phyloP scores from a whole-genome alignment of 2,888 invertebrate species.

The Nomada goodeniana region DNA sequence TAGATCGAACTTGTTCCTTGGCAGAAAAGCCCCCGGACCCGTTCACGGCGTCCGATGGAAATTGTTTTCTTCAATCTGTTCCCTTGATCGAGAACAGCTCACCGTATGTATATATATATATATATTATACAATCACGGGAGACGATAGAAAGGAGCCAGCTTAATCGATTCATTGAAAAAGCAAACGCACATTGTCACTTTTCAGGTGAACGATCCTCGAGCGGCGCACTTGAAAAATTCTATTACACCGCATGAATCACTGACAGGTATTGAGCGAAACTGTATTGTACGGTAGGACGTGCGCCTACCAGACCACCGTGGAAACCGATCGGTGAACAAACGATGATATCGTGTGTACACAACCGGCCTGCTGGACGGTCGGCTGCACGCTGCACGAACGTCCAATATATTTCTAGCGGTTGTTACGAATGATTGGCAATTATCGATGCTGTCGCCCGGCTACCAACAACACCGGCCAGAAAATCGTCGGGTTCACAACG shows the following conservation, averaged over 20 bases:
- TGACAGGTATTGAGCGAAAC: slow-evolving; percentile 68
- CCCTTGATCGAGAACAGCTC: slow-evolving; percentile 8
- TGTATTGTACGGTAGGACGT: slow-evolving; percentile 59
- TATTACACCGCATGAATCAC: slow-evolving; percentile 66
- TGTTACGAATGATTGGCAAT: slow-evolving; percentile 73
- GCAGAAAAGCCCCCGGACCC: slow-evolving; percentile 16
- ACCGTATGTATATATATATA: background rate
- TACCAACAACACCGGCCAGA: slow-evolving; percentile 57
- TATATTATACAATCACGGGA: slow-evolving; percentile 20
- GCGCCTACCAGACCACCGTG: slow-evolving; percentile 52
- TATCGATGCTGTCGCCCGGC: slow-evolving; percentile 68
- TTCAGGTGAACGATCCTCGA: slow-evolving; percentile 54
- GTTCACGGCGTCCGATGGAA: slow-evolving; percentile 32
- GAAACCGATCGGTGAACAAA: slow-evolving; percentile 66
- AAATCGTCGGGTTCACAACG: slow-evolving; percentile 58
- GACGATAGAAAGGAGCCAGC: slow-evolving; percentile 34
- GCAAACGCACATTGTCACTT: slow-evolving; percentile 56
- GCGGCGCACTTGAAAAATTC: slow-evolving; percentile 58
- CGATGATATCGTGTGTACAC: slow-evolving; percentile 64
- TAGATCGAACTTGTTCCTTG: slow-evolving; percentile 28
- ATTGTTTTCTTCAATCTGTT: slow-evolving; percentile 31
- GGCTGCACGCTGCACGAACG: slow-evolving; percentile 51
- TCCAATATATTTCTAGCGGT: slow-evolving; percentile 63
- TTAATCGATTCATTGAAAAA: slow-evolving; percentile 61
- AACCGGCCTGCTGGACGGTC: slow-evolving; percentile 32